Conservation (phyloP, 2,797 vertebrate species). For the Danio choprae region DNA sequence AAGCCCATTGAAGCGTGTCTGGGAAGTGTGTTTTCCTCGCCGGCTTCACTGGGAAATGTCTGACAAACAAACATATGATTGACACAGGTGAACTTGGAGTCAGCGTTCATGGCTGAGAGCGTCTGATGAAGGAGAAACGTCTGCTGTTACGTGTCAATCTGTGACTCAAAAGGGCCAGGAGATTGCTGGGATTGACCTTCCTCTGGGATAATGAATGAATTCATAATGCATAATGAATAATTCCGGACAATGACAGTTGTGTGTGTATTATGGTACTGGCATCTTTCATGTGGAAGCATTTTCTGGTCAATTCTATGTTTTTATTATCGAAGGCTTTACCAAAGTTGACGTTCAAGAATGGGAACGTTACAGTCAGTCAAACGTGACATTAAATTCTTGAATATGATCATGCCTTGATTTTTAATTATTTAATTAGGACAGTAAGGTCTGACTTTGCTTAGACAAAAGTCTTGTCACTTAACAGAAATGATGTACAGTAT, state of each 20-base stretch:
- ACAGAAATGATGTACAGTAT: too few species aligned
- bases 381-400: too few species aligned
- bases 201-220: not conserved
- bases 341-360: not conserved
- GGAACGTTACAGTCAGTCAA: not conserved
- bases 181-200: not conserved
- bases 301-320: not conserved
- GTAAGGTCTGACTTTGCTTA: too few species aligned
- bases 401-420: too few species aligned
- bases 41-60: constrained; percentile 33
- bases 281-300: not conserved
- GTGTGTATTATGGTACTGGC: not conserved
- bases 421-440: too few species aligned
- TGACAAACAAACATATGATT: constrained; percentile 41
- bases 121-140: constrained; percentile 19
- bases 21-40: constrained; percentile 25
- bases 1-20: not conserved
- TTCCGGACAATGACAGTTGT: constrained; percentile 9
- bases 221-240: constrained; percentile 1
- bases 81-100: constrained; percentile 24
- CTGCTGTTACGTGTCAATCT: constrained; percentile 16
- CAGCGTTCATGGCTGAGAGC: constrained; percentile 29
- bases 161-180: not conserved
- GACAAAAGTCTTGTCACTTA: too few species aligned
- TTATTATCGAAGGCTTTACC: not conserved